A percentile compares a stretch with the other conserved stretches of the same genome.
phyloP scores from a whole-genome alignment of 2,797 vertebrate genomes.

The Poecilia velifera region DNA sequence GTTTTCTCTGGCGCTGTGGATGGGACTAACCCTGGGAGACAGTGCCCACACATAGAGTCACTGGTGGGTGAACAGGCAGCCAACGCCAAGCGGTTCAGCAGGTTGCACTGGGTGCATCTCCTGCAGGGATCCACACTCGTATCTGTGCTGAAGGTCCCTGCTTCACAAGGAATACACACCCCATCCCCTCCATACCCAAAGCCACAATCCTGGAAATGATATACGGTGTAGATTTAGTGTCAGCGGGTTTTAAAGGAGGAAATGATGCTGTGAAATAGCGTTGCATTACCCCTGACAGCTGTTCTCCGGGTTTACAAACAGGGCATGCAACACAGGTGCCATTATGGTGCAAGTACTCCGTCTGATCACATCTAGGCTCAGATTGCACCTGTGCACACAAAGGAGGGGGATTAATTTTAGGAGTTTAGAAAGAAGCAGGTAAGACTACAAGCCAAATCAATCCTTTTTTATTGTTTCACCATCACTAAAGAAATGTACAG shows the following conservation, averaged over 20 bases:
- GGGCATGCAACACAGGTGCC: slow-evolving; percentile 62
- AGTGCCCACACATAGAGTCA: slow-evolving; percentile 59
- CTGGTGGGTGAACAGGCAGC: slow-evolving; percentile 33
- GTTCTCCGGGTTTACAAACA: slow-evolving; percentile 64
- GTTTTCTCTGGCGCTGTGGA: not conserved
- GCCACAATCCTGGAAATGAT: slow-evolving; percentile 66
- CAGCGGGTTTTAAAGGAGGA: no score
- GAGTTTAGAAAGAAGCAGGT: not conserved
- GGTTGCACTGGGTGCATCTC: slow-evolving; percentile 63
- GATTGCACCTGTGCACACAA: slow-evolving; percentile 35
- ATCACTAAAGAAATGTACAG: not conserved
- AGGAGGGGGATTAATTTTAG: not conserved
- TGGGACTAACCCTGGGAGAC: slow-evolving; percentile 54
- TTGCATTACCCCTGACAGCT: slow-evolving; percentile 65
- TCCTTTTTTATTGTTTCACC: not conserved
- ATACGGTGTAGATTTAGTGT: not conserved
- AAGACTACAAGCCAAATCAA: not conserved
- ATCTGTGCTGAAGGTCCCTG: slow-evolving; percentile 59
- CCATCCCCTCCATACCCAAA: slow-evolving; percentile 66
- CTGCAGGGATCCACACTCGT: slow-evolving; percentile 63
- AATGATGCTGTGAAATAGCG: not conserved
- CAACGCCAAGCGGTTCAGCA: slow-evolving; percentile 64
- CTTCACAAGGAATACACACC: slow-evolving; percentile 54
- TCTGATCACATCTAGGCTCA: slow-evolving; percentile 62
- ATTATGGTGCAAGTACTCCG: slow-evolving; percentile 61